phyloP scores from a whole-genome alignment of 2,888 invertebrate species.

The Dynastes maya region DNA sequence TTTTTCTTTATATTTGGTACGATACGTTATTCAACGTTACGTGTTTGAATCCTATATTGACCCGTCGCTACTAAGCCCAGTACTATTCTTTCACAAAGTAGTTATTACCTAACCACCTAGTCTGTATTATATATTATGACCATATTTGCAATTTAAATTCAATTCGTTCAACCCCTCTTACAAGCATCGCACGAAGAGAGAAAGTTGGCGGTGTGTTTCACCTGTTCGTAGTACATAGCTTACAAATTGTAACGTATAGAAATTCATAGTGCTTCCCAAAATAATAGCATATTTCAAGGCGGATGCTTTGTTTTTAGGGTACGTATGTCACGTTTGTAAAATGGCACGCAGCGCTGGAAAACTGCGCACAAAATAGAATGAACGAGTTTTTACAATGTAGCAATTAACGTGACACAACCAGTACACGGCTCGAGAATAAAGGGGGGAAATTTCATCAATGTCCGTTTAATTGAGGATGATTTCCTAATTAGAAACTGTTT shows the following conservation, averaged over 20 bases:
- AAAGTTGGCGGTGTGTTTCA: not conserved
- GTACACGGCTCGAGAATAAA: no score
- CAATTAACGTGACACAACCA: no score
- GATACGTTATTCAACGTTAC: constrained; percentile 9
- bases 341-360: no score
- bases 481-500: no score
- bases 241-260: not conserved
- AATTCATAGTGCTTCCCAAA: no score
- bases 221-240: not conserved
- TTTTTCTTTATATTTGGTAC: not conserved
- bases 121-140: not conserved
- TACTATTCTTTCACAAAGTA: constrained; percentile 11
- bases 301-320: not conserved
- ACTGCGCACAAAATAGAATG: no score
- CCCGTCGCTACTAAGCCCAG: not conserved
- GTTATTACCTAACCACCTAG: constrained; percentile 2
- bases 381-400: no score
- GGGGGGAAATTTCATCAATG: no score
- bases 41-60: constrained; percentile 16
- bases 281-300: not conserved
- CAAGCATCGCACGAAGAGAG: not conserved
- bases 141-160: constrained; percentile 22
- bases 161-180: constrained; percentile 1
- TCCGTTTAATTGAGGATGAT: no score
- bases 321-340: no score